Conservation (phyloP, 2,113 vertebrate genomes). For the Lasiurus borealis region DNA sequence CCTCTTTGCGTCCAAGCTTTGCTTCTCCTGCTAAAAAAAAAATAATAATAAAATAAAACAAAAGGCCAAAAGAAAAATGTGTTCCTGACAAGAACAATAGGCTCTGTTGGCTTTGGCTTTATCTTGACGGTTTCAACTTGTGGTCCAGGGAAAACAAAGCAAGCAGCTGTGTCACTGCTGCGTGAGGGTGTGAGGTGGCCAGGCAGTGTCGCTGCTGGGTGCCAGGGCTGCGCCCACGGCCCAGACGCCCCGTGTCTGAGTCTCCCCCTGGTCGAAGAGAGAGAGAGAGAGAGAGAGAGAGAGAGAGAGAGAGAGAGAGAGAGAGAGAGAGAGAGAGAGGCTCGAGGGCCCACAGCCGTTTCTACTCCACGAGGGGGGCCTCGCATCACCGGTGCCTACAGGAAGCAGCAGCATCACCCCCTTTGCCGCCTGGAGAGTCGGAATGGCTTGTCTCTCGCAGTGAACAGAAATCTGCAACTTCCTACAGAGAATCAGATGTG, state of each 20-base stretch:
- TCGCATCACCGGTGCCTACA: neutral
- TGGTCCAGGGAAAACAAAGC: neutral
- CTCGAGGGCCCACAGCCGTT: rapidly evolving
- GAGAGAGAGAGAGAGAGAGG: too few relatives aligned
- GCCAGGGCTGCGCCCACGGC: neutral
- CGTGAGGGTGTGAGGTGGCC: neutral
- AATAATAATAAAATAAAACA: neutral
- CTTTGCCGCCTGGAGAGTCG: neutral
- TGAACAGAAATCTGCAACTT: neutral
- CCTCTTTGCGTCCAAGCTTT: neutral
- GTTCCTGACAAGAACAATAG: neutral
- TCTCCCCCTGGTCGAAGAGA: too few relatives aligned
- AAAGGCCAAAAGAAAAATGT: neutral
- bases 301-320: too few relatives aligned
- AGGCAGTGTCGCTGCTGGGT: neutral
- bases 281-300: too few relatives aligned
- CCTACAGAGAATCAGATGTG: neutral
- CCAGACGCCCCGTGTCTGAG: neutral
- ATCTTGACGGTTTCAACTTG: neutral
- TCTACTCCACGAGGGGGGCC: neutral
- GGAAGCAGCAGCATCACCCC: neutral
- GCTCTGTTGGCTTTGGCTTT: neutral
- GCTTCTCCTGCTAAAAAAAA: neutral
- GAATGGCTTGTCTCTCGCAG: neutral
- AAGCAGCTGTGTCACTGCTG: neutral